Base-by-base conservation (phyloP, 2,797 vertebrate species). In the Cyclura pinguis region DNA sequence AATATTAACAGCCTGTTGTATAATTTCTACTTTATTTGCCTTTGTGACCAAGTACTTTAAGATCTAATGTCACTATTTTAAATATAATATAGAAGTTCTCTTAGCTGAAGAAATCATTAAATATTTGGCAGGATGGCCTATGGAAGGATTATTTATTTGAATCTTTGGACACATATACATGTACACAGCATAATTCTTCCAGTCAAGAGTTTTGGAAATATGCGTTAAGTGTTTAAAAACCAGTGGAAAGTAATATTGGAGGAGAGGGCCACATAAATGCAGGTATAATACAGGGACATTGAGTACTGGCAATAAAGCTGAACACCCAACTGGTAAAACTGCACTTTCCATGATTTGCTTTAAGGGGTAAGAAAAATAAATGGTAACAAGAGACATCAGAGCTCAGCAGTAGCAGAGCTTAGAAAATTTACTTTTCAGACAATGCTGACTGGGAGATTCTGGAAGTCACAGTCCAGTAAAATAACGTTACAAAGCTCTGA, bases 221-320 rank as follows among this genome's bases (percentile, higher is more conserved):
- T 59, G 72, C 42, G 73, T 80, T 8, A 80, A 62, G 62, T 13
- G 27, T 38, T 18, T n/a, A 6, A 22, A 10, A 9, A 67, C 47
- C 52, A 74, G 67, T 27, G 32, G 22, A 78, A 72, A 57, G 8
- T 57, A 72, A 27, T 24, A 73, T 1, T 42, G n/a, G 52, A 62
- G 4, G n/a, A 24, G 10, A 74, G 16, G 52, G 55, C 14, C 47
- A 4, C 2, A 20, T 6, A 84, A 35, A 4, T 20, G 4, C 29
- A n/a, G 13, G 4, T 77, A 76, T 27, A 64, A 9, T 22, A n/a
- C 27, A 2, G 18, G n/a, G 20, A 64, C 29, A 76, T 29, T 32
- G 72, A 47, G 55, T n/a, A 62, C 1, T 0, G 52, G 0, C 0
- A 18, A n/a, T 35, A 32, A 10, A 73, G 13, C 32, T 20, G 13